These are phyloP conservation scores for Dendrolimus houi DNA, from an alignment of 2,888 invertebrate species.

Conservation along the genomic window DNA sequence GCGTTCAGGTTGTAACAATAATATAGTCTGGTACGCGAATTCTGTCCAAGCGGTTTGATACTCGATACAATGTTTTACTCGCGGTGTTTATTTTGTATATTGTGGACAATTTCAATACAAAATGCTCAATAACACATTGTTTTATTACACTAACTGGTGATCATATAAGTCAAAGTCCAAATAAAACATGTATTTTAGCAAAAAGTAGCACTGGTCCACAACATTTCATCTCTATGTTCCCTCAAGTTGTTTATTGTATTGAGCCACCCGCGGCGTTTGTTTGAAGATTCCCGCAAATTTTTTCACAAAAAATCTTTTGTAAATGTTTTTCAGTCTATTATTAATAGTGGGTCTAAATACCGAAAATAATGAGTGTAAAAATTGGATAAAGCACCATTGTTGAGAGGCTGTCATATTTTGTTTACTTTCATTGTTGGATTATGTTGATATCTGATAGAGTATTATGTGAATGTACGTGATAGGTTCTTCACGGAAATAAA, in stretches of 20 bases:
- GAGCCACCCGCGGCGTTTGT: constrained; percentile 39
- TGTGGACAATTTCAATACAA: too few relatives aligned
- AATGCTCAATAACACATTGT: too few relatives aligned
- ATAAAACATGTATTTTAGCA: not conserved
- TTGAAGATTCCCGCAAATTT: constrained; percentile 30
- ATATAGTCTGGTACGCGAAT: too few relatives aligned
- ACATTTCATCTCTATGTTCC: not conserved
- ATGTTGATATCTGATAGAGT: not conserved
- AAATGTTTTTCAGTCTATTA: constrained; percentile 22
- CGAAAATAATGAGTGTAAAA: constrained; percentile 46
- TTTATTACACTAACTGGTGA: too few relatives aligned
- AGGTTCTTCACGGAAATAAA: too few relatives aligned
- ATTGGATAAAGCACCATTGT: constrained; percentile 33
- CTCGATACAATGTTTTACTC: too few relatives aligned
- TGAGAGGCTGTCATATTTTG: constrained; percentile 1
- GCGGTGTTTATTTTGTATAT: too few relatives aligned
- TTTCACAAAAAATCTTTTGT: constrained; percentile 21
- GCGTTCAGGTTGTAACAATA: too few relatives aligned
- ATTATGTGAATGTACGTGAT: too few relatives aligned
- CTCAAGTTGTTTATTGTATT: constrained; percentile 11
- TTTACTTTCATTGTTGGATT: constrained; percentile 1
- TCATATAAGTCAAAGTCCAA: not conserved
- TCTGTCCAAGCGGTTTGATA: too few relatives aligned
- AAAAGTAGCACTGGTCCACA: not conserved
- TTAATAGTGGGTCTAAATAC: constrained; percentile 34